Percentiles rank a stretch among this genome's conserved stretches.
phyloP scores from a whole-genome alignment of 2,113 vertebrate species.

The Cavia aperea region DNA sequence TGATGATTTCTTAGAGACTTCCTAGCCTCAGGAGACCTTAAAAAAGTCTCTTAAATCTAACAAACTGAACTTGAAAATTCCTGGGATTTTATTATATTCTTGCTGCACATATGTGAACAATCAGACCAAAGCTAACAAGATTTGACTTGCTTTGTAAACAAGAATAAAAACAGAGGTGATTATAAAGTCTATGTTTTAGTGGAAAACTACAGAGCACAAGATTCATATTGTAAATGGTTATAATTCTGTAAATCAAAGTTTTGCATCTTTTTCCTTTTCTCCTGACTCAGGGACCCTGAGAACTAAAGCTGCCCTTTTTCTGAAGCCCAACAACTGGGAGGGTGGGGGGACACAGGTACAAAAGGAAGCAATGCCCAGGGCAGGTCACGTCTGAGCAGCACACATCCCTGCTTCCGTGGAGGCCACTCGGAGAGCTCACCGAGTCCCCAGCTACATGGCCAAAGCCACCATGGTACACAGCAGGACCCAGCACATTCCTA shows the following conservation, averaged over 20 bases:
- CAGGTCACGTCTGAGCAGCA: neutral
- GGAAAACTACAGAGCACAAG: neutral
- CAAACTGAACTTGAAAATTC: neutral
- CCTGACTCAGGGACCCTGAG: neutral
- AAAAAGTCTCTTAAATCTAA: neutral
- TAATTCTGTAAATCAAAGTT: slow-evolving; percentile 13
- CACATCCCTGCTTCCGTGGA: neutral
- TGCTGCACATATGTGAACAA: neutral
- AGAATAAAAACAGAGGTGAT: neutral
- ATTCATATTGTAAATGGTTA: neutral
- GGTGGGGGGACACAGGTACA: neutral
- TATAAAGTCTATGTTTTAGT: neutral
- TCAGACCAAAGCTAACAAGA: neutral
- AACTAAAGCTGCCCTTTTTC: neutral
- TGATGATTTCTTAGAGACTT: neutral
- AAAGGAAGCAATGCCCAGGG: neutral
- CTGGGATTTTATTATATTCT: neutral
- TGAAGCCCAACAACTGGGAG: neutral
- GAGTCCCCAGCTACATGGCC: neutral
- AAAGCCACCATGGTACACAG: neutral
- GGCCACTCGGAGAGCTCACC: neutral
- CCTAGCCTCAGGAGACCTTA: neutral
- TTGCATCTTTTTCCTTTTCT: neutral
- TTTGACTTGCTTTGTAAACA: neutral
- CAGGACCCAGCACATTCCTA: neutral